A percentile compares a stretch with the other conserved stretches of the same genome.
Evolutionary conservation across 2,113 vertebrate genomes (phyloP).

Genomic region (Lucifuga dentata): DNA sequence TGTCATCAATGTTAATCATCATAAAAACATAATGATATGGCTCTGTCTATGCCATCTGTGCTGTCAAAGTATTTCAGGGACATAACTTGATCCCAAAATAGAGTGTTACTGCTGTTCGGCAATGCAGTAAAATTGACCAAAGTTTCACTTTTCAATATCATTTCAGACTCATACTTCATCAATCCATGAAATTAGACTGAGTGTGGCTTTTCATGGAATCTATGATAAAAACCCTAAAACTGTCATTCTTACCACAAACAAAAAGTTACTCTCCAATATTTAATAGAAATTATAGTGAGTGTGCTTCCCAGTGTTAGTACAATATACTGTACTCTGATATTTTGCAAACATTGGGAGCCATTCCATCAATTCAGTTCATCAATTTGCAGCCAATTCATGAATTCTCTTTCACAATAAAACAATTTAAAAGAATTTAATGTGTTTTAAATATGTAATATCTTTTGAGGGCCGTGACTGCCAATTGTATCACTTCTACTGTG

Average conservation of each 20-base stretch:
- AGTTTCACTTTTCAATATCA: slow-evolving; percentile 33
- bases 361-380: no score
- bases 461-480: no score
- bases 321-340: no score
- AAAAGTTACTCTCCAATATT: slow-evolving; percentile 15
- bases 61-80: background rate
- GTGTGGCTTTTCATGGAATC: slow-evolving; percentile 19
- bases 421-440: no score
- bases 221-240: slow-evolving; percentile 21
- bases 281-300: slow-evolving; percentile 9
- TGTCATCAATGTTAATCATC: background rate
- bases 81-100: background rate
- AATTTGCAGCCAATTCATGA: no score
- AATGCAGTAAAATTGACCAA: background rate
- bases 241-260: slow-evolving; percentile 24
- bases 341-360: no score
- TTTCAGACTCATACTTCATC: slow-evolving; percentile 27
- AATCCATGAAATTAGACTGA: slow-evolving; percentile 21
- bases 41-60: background rate
- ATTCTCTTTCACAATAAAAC: background rate
- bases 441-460: no score
- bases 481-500: background rate
- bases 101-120: slow-evolving; percentile 4
- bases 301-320: slow-evolving; percentile 3
- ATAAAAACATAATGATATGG: background rate